These are phyloP conservation scores for Siniperca knerii DNA, from an alignment of 2,113 vertebrate species.

Conservation along the genomic window DNA sequence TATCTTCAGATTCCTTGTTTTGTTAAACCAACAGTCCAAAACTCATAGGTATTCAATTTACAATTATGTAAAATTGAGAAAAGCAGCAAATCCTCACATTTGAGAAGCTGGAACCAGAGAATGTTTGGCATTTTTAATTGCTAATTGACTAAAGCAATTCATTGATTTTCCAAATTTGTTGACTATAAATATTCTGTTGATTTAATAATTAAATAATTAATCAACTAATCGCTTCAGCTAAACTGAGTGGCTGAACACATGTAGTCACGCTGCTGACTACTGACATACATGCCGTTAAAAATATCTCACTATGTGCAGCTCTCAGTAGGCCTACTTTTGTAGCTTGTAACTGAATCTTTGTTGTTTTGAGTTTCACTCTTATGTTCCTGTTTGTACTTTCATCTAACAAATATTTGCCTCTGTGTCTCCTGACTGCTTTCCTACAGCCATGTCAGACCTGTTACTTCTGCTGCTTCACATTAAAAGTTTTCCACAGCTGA, in stretches of 20 bases:
- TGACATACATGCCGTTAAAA: neutral
- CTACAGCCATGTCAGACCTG: neutral
- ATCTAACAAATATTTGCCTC: neutral
- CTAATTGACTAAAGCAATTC: neutral
- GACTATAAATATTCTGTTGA: neutral
- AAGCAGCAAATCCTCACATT: neutral
- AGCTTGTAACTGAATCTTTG: neutral
- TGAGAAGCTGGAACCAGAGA: neutral
- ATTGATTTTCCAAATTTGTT: neutral
- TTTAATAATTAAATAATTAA: neutral
- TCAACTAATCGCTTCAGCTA: neutral
- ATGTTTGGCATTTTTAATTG: neutral
- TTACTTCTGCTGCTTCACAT: neutral
- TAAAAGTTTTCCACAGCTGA: neutral
- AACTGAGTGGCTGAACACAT: neutral
- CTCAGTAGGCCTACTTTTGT: no score
- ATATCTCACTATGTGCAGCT: neutral
- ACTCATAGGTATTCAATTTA: no score
- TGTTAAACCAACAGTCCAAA: no score
- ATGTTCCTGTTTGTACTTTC: neutral
- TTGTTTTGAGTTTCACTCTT: neutral
- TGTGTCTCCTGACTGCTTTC: neutral
- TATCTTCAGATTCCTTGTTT: no score
- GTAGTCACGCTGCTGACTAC: neutral
- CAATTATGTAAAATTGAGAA: no score